Evolutionary conservation across 2,888 invertebrate species (phyloP).

Genomic region (Chaetoderma sp.): DNA sequence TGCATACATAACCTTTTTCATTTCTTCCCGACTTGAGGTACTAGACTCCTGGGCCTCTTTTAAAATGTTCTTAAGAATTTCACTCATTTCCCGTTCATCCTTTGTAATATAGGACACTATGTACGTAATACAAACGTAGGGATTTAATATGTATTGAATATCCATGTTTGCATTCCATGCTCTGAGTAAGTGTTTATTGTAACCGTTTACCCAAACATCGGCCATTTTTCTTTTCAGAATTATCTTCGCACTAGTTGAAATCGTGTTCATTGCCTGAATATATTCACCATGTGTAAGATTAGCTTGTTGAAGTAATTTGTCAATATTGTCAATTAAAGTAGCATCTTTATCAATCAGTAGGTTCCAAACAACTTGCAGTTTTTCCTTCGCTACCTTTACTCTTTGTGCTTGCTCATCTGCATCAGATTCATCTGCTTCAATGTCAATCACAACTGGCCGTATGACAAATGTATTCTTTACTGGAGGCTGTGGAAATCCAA

Average conservation of each 20-base stretch:
- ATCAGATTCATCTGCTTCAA: neutral
- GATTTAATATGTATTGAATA: constrained; percentile 34
- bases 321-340: neutral
- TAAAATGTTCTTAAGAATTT: too few species aligned
- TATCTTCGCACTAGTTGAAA: constrained; percentile 17
- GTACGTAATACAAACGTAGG: constrained; percentile 35
- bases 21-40: too few species aligned
- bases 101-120: constrained; percentile 18
- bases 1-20: too few species aligned
- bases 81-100: neutral
- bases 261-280: constrained; percentile 16
- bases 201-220: constrained; percentile 35
- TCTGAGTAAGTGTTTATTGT: constrained; percentile 28
- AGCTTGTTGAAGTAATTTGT: too few species aligned
- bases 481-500: constrained; percentile 32
- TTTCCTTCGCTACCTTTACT: constrained; percentile 1
- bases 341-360: neutral
- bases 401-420: constrained; percentile 8
- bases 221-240: constrained; percentile 18
- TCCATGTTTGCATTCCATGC: constrained; percentile 40
- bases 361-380: constrained; percentile 17
- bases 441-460: neutral
- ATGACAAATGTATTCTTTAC: constrained; percentile 24
- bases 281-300: constrained; percentile 15
- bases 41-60: too few species aligned